phyloP scores from a whole-genome alignment of 1,140 invertebrate species.

The Drusus annulatus region DNA sequence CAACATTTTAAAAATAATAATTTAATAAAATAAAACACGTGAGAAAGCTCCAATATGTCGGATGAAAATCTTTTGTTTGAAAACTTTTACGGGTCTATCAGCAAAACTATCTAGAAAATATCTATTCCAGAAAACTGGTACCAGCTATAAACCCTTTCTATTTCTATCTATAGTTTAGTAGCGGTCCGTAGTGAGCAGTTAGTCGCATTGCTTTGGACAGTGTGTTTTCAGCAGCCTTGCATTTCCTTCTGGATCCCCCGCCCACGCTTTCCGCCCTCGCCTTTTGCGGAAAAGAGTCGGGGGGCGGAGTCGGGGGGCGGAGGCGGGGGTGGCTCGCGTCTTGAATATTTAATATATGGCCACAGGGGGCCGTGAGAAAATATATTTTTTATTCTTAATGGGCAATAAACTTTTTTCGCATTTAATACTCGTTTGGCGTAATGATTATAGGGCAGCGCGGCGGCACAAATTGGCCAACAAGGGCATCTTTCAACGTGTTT shows the following conservation, averaged over 20 bases:
- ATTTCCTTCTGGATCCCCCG: conserved; percentile 3
- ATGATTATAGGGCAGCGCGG: conserved; percentile 16
- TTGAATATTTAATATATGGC: conserved; percentile 58
- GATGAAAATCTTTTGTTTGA: no score
- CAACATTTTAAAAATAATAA: no score
- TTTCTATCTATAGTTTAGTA: background rate
- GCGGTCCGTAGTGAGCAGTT: background rate
- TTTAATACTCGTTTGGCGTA: conserved; percentile 52
- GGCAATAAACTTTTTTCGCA: conserved; percentile 57
- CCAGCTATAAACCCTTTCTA: background rate
- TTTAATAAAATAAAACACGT: no score
- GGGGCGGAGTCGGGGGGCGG: no score
- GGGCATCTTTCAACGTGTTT: background rate
- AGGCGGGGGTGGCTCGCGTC: conserved; percentile 42
- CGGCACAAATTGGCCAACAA: conserved; percentile 1
- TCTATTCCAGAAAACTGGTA: no score
- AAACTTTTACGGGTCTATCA: no score
- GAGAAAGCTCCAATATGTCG: no score
- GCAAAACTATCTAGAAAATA: no score
- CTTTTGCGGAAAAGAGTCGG: background rate
- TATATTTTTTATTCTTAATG: conserved; percentile 58
- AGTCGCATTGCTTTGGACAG: background rate
- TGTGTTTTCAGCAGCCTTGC: conserved; percentile 20
- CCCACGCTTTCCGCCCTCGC: background rate
- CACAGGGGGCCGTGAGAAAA: conserved; percentile 43